Base-by-base conservation (phyloP, 2,113 vertebrate species). In the Myxocyprinus asiaticus region DNA sequence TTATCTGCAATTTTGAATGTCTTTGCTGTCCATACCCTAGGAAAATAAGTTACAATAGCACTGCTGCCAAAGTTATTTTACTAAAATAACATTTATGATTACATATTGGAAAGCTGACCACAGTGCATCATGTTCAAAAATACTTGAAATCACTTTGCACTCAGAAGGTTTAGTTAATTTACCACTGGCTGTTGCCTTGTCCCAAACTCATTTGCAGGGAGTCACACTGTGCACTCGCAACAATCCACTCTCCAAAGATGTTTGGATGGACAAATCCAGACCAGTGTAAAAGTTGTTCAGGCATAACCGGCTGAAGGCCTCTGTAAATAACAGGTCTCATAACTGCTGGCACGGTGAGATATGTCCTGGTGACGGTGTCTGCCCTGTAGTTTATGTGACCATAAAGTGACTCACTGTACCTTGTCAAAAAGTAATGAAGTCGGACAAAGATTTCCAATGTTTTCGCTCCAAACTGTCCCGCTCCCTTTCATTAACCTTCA, bases 381-480 rank as follows among this genome's bases (percentile, higher is more conserved):
- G 55, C 22, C 51, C 14, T 74, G 45, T 71, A 47, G 48, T 81
- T 83, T 73, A 83, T 67, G 64, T 9, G 48, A 74, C 76, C 47
- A 44, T 81, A 73, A 85, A 85, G 75, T 77, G 67, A 44, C 85
- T 81, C 48, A 7, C 59, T 80, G 73, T 71, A 81, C 66, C 86
- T 80, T 72, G 74, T 84, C 83, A 86, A 82, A 79, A 82, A 77
- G 63, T 63, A 71, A 79, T 74, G 78, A 71, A 67, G 72, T 77
- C 48, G 5, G 67, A 80, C 65, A 74, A 72, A 80, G 77, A 83
- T 67, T 81, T 80, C 74, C 74, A 80, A 77, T 85, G 80, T 80
- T 79, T 77, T 64, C 62, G 22, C 68, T 80, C 58, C 79, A 76
- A 72, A 68, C 62, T 67, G 59, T 58, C 77, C 53, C 42, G 73